Conservation (phyloP, 2,797 vertebrate genomes). For the Eremophila alpestris region DNA sequence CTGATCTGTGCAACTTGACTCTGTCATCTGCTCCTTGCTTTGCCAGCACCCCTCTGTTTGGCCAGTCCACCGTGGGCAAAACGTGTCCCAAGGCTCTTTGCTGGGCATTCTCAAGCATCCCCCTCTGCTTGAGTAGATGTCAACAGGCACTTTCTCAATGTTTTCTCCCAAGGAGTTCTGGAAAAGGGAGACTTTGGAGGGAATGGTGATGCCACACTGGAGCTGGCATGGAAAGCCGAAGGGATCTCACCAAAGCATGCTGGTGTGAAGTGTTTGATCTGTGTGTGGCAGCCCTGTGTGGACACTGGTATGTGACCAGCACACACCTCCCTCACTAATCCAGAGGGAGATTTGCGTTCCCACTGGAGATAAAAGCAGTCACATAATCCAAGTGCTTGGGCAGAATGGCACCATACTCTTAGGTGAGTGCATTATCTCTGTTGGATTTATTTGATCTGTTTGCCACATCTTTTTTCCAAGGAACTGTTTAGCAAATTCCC, state of each 20-base stretch:
- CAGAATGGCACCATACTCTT: fast-evolving
- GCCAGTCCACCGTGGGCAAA: not conserved
- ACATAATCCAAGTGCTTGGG: not conserved
- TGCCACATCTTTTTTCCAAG: not conserved
- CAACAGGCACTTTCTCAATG: not conserved
- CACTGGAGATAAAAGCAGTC: not conserved
- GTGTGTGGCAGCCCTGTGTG: not conserved
- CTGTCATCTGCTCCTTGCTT: not conserved
- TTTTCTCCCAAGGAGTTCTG: not conserved
- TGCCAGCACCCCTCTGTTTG: not conserved
- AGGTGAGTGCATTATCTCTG: not conserved
- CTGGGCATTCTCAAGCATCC: not conserved
- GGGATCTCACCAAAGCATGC: not conserved
- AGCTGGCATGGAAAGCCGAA: not conserved
- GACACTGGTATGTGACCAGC: fast-evolving
- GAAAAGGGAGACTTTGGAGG: not conserved
- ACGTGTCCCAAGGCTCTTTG: not conserved
- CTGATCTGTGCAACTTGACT: not conserved
- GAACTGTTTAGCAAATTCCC: not conserved
- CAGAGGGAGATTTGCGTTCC: not conserved
- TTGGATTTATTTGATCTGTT: not conserved
- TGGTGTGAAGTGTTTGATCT: not conserved
- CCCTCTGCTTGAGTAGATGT: not conserved
- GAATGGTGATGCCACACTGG: not conserved
- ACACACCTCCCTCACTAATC: not conserved